phyloP scores from a whole-genome alignment of 2,113 vertebrate species.

The Syngnathoides biaculeatus region DNA sequence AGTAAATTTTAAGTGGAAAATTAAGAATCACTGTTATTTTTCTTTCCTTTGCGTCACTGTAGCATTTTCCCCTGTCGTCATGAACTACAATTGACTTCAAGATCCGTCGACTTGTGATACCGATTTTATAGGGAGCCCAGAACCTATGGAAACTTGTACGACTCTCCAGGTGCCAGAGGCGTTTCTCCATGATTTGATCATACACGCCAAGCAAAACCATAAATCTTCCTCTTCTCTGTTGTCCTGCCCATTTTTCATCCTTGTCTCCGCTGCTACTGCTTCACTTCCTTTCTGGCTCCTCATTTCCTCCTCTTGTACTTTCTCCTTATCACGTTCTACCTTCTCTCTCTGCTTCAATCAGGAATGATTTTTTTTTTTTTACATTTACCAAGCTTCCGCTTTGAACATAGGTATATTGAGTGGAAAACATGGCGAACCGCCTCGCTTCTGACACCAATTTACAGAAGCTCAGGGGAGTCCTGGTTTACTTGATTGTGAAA shows the following conservation, averaged over 20 bases:
- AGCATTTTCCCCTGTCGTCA: background rate
- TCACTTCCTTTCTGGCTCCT: background rate
- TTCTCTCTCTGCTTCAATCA: background rate
- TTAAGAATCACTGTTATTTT: background rate
- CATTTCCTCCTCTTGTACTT: background rate
- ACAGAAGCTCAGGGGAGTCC: too few relatives aligned
- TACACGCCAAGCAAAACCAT: background rate
- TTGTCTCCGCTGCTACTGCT: background rate
- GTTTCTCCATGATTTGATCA: background rate
- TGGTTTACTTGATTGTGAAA: too few relatives aligned
- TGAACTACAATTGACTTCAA: background rate
- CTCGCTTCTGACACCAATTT: too few relatives aligned
- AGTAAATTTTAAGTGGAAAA: background rate
- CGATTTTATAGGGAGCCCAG: background rate
- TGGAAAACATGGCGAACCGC: too few relatives aligned
- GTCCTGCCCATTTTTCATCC: conserved; percentile 1
- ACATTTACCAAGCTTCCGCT: background rate
- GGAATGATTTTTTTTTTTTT: background rate
- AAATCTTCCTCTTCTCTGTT: background rate
- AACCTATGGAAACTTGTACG: background rate
- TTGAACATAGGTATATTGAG: background rate
- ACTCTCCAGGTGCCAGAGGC: background rate
- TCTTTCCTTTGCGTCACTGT: background rate
- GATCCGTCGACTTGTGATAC: background rate
- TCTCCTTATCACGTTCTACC: background rate